Evolutionary conservation across 2,888 invertebrate genomes (phyloP).

Genomic region (Ophion ventricosus): DNA sequence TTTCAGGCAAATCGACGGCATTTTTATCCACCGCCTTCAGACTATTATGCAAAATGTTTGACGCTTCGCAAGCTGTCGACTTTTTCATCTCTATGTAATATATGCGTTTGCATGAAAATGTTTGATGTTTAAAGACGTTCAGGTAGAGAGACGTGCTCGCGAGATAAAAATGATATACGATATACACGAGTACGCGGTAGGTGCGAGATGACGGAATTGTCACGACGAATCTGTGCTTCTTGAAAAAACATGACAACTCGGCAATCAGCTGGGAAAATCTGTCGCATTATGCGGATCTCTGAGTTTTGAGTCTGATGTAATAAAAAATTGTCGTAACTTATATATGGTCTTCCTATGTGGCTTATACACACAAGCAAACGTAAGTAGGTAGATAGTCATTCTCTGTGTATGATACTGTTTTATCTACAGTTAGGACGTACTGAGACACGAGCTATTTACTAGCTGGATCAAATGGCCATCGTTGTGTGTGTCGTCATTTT

Average conservation of each 20-base stretch:
- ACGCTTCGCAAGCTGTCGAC: background rate
- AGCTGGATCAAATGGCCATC: slow-evolving; percentile 39
- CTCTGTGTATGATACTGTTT: background rate
- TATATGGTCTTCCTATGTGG: background rate
- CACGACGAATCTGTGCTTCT: slow-evolving; percentile 12
- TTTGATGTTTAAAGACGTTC: slow-evolving; percentile 26
- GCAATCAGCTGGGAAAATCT: slow-evolving; percentile 39
- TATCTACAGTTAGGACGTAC: background rate
- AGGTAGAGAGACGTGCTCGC: slow-evolving; percentile 6
- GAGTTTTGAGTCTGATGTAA: slow-evolving; percentile 9
- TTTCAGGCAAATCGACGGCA: background rate
- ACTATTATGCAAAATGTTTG: slow-evolving; percentile 31
- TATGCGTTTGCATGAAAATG: slow-evolving; percentile 40
- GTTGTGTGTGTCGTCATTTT: slow-evolving; percentile 34
- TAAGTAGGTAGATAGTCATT: background rate
- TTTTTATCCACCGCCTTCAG: background rate
- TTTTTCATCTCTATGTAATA: slow-evolving; percentile 9
- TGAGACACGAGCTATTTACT: slow-evolving; percentile 38
- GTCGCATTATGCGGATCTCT: background rate
- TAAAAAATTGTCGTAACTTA: slow-evolving; percentile 38
- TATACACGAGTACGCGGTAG: background rate
- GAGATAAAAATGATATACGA: slow-evolving; percentile 56
- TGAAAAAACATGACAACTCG: slow-evolving; percentile 31
- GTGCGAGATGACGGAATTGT: background rate
- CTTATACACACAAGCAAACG: background rate